Evolutionary conservation across 2,113 vertebrate species (phyloP).

Genomic region (Colius striatus): DNA sequence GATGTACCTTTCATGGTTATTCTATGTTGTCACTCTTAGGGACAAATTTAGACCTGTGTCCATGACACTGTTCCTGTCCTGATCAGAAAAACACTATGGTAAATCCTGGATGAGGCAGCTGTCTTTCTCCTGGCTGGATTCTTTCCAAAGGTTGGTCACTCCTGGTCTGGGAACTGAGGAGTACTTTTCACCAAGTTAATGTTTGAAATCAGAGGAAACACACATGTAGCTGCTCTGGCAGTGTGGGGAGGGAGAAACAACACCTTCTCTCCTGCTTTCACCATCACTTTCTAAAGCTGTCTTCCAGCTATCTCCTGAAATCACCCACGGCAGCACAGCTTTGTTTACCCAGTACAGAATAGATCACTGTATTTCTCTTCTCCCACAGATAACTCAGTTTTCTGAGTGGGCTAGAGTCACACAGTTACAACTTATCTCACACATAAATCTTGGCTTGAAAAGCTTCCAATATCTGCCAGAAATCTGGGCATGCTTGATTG

Average conservation of each 20-base stretch:
- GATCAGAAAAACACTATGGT: neutral
- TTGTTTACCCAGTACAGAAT: slow-evolving; percentile 54
- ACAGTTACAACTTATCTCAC: slow-evolving; percentile 43
- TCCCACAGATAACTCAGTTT: slow-evolving; percentile 56
- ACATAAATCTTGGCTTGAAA: slow-evolving; percentile 49
- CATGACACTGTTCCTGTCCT: neutral
- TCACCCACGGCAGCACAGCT: slow-evolving; percentile 51
- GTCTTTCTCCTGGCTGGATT: neutral
- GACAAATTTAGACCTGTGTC: neutral
- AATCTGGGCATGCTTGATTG: neutral
- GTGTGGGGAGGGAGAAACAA: neutral
- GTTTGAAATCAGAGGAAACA: neutral
- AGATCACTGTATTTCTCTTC: slow-evolving; percentile 50
- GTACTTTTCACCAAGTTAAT: neutral
- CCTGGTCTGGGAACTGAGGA: neutral
- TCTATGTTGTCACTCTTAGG: neutral
- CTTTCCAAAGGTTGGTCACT: neutral
- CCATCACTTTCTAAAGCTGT: slow-evolving; percentile 6
- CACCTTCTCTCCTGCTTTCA: neutral
- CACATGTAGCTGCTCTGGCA: neutral
- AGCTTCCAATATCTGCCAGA: slow-evolving; percentile 29
- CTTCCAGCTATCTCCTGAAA: slow-evolving; percentile 43
- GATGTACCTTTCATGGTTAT: neutral
- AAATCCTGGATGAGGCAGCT: neutral
- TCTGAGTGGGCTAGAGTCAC: slow-evolving; percentile 57